Percentiles rank a stretch among this genome's conserved stretches.
These are phyloP conservation scores for Scaptomyza flava DNA, from an alignment of 2,888 invertebrate species.

Conservation along the genomic window DNA sequence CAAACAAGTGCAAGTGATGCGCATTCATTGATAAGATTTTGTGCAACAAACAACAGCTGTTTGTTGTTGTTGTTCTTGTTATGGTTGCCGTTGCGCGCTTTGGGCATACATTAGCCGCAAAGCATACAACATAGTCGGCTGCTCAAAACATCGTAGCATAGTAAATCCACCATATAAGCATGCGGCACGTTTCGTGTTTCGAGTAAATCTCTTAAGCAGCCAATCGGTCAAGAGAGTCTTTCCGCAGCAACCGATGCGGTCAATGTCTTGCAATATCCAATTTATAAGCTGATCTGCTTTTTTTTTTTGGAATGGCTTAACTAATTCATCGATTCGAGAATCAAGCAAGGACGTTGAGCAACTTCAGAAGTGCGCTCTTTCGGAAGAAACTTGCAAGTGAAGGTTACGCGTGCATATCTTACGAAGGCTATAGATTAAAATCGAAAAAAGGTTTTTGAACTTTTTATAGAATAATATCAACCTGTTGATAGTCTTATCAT, in stretches of 20 bases:
- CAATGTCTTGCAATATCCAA: constrained; percentile 49
- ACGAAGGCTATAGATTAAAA: background rate
- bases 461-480: background rate
- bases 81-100: constrained; percentile 43
- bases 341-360: constrained; percentile 8
- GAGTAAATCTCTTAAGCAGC: constrained; percentile 60
- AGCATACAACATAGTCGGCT: constrained; percentile 22
- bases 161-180: constrained; percentile 73
- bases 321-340: constrained; percentile 13
- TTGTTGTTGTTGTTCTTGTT: constrained; percentile 26
- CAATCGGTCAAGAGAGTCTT: constrained; percentile 56
- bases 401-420: background rate
- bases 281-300: constrained; percentile 16
- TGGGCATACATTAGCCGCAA: constrained; percentile 73
- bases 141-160: constrained; percentile 18
- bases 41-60: constrained; percentile 51
- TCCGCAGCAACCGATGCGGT: constrained; percentile 29
- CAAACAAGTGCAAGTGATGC: constrained; percentile 81
- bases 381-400: background rate
- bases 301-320: constrained; percentile 27
- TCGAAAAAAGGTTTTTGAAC: constrained; percentile 31
- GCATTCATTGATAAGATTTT: constrained; percentile 79
- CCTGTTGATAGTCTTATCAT: constrained; percentile 22
- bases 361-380: background rate
- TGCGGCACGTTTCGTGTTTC: constrained; percentile 61